Evolutionary conservation across 2,797 vertebrate genomes (phyloP), one percentile per base, ranked within the genome.

Genomic region (Zonotrichia albicollis): DNA sequence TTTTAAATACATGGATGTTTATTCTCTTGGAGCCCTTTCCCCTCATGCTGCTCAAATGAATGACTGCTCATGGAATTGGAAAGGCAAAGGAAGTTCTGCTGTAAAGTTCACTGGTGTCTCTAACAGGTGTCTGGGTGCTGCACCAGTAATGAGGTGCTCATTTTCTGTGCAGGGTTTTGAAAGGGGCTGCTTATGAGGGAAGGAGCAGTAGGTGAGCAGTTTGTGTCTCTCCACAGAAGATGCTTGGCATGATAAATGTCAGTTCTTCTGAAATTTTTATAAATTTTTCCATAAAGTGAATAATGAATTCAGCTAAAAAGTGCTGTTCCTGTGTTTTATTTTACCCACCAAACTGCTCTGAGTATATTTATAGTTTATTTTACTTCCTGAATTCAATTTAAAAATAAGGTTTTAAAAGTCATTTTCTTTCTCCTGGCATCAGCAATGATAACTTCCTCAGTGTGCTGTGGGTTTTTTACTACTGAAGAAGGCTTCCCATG

Each of bases 401-500:
- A 89, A 91, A 85, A 25, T 25, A n/a, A 48, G 13, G 1, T 23
- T 43, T 75, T 60, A 12, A 11, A 80, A 87, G 51, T 58, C 2
- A 18, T 54, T 76, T 86, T 90, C 26, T 84, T 90, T 83, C 68
- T 93, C 68, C 79, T 61, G 30, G 42, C 25, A 27, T 88, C 83
- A 92, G 81, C 13, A 16, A 34, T 20, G 66, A 29, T 71, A 57
- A 61, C 38, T 84, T 87, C 53, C 67, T 82, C 32, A 67, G 32
- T 4, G 10, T 73, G 55, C 16, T 20, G 1, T 87, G 81, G 36
- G 5, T 86, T 92, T 88, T 87, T 43, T 91, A 50, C 78, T 70
- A 45, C 81, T 90, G 72, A 45, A 84, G 81, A 83, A 85, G 65
- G 51, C 70, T 91, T 78, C 79, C 84, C 2, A 0, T 66, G 73